phyloP scores from a whole-genome alignment of 2,888 invertebrate species.

The Ichneumoninae sp. region DNA sequence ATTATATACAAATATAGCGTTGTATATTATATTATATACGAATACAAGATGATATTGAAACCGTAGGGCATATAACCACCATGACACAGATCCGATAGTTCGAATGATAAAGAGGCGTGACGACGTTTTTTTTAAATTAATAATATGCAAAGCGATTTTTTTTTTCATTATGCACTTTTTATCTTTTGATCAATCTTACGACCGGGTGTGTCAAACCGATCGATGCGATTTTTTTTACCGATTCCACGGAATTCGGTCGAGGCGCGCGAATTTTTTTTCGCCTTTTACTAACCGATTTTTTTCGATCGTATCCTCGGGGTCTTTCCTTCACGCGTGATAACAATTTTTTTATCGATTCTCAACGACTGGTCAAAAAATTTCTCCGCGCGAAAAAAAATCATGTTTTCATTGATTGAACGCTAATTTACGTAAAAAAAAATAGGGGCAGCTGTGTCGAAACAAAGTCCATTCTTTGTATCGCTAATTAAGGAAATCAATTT shows the following conservation, averaged over 20 bases:
- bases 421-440: not conserved
- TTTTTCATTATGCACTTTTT: conserved; percentile 66
- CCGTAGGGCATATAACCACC: conserved; percentile 48
- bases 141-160: conserved; percentile 51
- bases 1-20: conserved; percentile 63
- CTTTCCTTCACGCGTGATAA: not conserved
- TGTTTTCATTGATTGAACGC: not conserved
- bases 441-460: not conserved
- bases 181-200: not conserved
- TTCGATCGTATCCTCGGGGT: not conserved
- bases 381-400: not conserved
- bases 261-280: not conserved
- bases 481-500: not conserved
- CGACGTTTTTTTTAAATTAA: not conserved
- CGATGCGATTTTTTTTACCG: not conserved
- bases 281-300: not conserved
- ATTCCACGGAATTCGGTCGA: not conserved
- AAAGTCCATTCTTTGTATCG: not conserved
- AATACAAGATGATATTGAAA: conserved; percentile 49
- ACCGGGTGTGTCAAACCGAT: not conserved
- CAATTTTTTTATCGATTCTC: not conserved
- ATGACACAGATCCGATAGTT: conserved; percentile 47
- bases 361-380: not conserved
- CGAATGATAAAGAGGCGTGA: conserved; percentile 30
- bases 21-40: conserved; percentile 69